phyloP scores from a whole-genome alignment of 2,113 vertebrate genomes.

The Epinephelus moara region DNA sequence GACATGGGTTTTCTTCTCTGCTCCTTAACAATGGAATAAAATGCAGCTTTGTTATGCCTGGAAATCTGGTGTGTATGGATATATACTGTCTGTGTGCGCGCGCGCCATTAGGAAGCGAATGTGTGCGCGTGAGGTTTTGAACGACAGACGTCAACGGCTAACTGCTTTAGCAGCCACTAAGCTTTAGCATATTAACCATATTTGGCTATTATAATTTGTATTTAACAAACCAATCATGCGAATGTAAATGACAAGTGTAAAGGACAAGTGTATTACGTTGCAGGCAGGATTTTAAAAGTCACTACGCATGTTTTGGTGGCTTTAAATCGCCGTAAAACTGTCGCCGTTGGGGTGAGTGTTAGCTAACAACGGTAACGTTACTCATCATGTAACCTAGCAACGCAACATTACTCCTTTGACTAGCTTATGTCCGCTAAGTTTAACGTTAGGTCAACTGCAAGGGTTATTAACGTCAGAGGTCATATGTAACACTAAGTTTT shows the following conservation, averaged over 20 bases:
- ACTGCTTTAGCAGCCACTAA: neutral
- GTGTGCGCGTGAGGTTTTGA: neutral
- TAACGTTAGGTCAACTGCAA: neutral
- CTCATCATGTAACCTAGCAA: neutral
- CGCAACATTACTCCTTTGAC: neutral
- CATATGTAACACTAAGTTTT: too few species aligned
- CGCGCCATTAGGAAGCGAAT: too few species aligned
- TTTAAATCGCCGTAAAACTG: neutral
- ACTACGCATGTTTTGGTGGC: neutral
- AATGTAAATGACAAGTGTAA: neutral
- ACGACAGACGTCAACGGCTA: neutral
- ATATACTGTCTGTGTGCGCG: neutral
- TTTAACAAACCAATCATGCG: neutral
- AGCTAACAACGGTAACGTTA: neutral
- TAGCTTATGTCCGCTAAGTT: neutral
- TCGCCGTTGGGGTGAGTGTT: neutral
- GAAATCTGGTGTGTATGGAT: constrained; percentile 22
- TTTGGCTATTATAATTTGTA: rapidly evolving
- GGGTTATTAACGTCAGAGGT: too few species aligned
- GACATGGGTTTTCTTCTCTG: constrained; percentile 76
- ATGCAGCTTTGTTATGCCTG: constrained; percentile 70
- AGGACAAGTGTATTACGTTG: neutral
- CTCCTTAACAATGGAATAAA: constrained; percentile 76
- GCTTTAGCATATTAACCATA: neutral
- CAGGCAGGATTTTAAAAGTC: neutral